Conservation (phyloP, 2,888 invertebrate species). For the Meloe dianella region DNA sequence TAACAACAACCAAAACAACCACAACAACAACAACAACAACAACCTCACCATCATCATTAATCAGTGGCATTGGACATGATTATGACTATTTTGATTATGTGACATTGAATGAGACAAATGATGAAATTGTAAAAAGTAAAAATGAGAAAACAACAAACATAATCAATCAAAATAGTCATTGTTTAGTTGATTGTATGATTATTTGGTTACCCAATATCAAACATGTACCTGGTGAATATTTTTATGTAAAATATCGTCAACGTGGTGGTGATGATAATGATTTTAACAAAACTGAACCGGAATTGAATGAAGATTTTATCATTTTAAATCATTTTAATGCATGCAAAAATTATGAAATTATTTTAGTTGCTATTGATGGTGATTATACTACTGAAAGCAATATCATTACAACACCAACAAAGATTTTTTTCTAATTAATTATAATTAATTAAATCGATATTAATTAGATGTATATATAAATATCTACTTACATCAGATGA, state of each 20-base stretch:
- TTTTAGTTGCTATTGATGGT: conserved; percentile 49
- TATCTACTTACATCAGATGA: conserved; percentile 37
- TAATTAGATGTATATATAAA: not conserved
- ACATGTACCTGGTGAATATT: conserved; percentile 50
- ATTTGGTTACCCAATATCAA: conserved; percentile 51
- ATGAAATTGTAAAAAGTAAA: conserved; percentile 30
- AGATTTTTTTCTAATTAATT: conserved; percentile 35
- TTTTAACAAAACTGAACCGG: conserved; percentile 42
- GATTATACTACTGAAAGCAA: conserved; percentile 48
- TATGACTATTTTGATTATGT: conserved; percentile 39
- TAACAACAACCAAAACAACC: not conserved
- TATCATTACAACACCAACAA: conserved; percentile 44
- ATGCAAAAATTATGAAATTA: conserved; percentile 49
- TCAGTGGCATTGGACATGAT: conserved; percentile 25
- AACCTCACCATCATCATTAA: not conserved
- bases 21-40: not conserved
- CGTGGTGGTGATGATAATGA: conserved; percentile 44
- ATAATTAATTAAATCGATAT: not conserved
- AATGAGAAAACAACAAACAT: conserved; percentile 13
- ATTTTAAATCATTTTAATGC: conserved; percentile 48
- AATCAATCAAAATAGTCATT: conserved; percentile 27
- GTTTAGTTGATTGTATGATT: conserved; percentile 46
- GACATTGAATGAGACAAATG: conserved; percentile 35
- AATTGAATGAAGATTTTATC: conserved; percentile 46
- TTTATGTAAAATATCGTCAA: conserved; percentile 48